Conservation (phyloP, 2,888 invertebrate species). For the Reticulitermes lucifugus region DNA sequence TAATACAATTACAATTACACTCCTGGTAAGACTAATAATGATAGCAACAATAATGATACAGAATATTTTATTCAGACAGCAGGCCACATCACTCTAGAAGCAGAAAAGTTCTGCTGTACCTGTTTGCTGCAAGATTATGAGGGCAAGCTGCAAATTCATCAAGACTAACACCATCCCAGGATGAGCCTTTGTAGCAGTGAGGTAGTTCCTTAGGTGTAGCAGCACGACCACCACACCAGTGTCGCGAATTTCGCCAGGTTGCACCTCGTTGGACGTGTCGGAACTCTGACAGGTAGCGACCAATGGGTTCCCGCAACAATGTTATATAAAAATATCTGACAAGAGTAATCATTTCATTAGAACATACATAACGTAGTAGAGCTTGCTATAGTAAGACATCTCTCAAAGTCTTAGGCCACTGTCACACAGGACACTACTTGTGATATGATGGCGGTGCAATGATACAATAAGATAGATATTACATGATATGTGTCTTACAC, state of each 20-base stretch:
- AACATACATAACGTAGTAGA: too few species aligned
- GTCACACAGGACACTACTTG: too few species aligned
- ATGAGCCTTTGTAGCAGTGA: constrained; percentile 79
- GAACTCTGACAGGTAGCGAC: constrained; percentile 95
- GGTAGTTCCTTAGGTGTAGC: constrained; percentile 88
- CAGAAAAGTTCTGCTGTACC: constrained; percentile 53
- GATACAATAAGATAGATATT: too few species aligned
- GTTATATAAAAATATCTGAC: constrained; percentile 95
- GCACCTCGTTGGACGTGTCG: constrained; percentile 96
- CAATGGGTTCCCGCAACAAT: constrained; percentile 92
- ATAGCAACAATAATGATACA: too few species aligned
- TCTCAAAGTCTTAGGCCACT: too few species aligned
- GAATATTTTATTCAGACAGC: too few species aligned
- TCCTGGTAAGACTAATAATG: too few species aligned
- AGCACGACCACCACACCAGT: constrained; percentile 75
- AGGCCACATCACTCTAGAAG: too few species aligned
- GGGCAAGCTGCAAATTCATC: constrained; percentile 92
- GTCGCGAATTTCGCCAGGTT: constrained; percentile 88
- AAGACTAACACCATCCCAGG: constrained; percentile 90
- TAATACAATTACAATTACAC: too few species aligned
- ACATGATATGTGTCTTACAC: too few species aligned
- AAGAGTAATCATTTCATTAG: neutral
- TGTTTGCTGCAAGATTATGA: constrained; percentile 94
- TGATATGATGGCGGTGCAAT: too few species aligned
- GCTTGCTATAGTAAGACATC: too few species aligned